Evolutionary conservation across 2,888 invertebrate species (phyloP), one percentile per base, ranked within the genome.

Genomic region (Orthonychiurus folsomi): DNA sequence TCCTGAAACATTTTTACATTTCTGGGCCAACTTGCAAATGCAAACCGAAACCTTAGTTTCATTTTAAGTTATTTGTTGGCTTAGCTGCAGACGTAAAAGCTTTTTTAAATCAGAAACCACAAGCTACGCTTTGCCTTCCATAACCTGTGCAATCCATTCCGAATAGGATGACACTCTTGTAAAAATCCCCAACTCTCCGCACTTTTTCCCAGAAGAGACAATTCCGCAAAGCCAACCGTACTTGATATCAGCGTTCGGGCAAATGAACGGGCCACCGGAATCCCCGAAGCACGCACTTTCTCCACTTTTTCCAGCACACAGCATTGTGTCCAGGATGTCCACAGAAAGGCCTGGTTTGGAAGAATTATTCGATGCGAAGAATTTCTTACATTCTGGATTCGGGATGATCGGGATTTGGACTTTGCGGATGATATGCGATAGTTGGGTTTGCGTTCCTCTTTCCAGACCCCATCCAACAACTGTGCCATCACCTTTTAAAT

Each of bases 231-330:
- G 9, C 21, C 9, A 5, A 3, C 55, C 55, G 18, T 12, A 23
- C 2, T 9, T 9, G 3, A 2, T 37, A 2, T 9, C 26, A n/a
- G 3, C 5, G n/a, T 25, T 12, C n/a, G 15, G 28, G 20, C 56
- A 56, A 25, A 56, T 27, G 20, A 56, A 27, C 12, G 56, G 56
- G 3, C 55, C 56, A 9, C 56, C 56, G 20, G 27, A 26, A 27
- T 56, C 56, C n/a, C 56, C 56, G 20, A 15, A 56, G 28, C 56
- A 56, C 2, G 56, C 3, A 20, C 27, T 27, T 28, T 56, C 20
- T 21, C 56, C 56, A 56, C 20, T 21, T 3, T 37, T 27, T 18
- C 56, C 56, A 56, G 56, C 56, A 56, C 56, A 56, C 15, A 56
- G 15, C 9, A 56, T 27, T 28, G 56, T 27, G 20, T 56, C 37